Conservation (phyloP, 2,888 invertebrate genomes). For the Drosophila subquinaria region DNA sequence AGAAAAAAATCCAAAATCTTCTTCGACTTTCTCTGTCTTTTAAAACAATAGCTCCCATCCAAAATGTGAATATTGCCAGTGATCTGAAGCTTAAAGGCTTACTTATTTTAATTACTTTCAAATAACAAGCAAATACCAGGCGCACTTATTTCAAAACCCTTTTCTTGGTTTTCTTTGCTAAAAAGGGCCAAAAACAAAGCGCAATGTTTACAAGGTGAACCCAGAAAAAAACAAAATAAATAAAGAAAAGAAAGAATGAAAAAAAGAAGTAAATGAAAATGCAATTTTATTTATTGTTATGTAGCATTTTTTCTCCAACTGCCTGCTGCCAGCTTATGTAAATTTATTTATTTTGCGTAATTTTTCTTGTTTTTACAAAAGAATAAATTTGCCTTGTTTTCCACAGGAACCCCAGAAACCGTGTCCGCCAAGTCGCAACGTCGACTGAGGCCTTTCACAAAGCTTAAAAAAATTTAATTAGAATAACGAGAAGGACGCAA, state of each 20-base stretch:
- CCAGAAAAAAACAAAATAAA: slow-evolving; percentile 30
- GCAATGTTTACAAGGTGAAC: slow-evolving; percentile 53
- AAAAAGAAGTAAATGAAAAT: slow-evolving; percentile 61
- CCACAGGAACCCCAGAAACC: slow-evolving; percentile 38
- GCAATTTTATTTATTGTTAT: slow-evolving; percentile 82
- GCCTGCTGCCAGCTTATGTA: slow-evolving; percentile 73
- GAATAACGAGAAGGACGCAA: slow-evolving; percentile 72
- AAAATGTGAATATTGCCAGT: slow-evolving; percentile 20
- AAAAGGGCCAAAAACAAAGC: slow-evolving; percentile 33
- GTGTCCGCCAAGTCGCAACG: slow-evolving; percentile 33
- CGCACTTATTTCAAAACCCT: slow-evolving; percentile 57
- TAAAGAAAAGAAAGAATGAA: slow-evolving; percentile 4
- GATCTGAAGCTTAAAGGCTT: slow-evolving; percentile 47
- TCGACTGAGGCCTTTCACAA: slow-evolving; percentile 40
- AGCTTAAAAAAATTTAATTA: slow-evolving; percentile 75
- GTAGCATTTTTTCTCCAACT: slow-evolving; percentile 59
- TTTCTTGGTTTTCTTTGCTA: slow-evolving; percentile 35
- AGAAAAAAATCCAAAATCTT: background rate
- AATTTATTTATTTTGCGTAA: slow-evolving; percentile 83
- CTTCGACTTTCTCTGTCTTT: background rate
- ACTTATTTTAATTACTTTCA: slow-evolving; percentile 78
- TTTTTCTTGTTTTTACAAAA: slow-evolving; percentile 82
- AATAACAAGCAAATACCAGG: slow-evolving; percentile 66
- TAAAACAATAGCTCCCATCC: background rate
- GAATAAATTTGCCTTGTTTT: slow-evolving; percentile 74